These are phyloP conservation scores for Drosophila bipectinata DNA, from an alignment of 1,140 invertebrate species.

Conservation along the genomic window DNA sequence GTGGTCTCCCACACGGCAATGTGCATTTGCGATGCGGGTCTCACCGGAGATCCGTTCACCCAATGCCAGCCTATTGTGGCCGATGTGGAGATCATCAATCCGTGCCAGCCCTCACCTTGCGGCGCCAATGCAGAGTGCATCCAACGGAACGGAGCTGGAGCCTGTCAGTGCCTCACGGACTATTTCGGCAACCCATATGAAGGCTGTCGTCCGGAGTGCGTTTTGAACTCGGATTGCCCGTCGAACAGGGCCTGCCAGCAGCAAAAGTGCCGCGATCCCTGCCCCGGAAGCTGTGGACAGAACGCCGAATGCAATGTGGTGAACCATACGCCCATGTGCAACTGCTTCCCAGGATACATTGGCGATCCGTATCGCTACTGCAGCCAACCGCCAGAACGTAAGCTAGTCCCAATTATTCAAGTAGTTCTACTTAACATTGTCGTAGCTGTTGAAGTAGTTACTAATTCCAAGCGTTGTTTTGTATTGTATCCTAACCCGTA, in stretches of 20 bases:
- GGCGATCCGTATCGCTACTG: slow-evolving; percentile 89
- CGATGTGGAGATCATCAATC: slow-evolving; percentile 85
- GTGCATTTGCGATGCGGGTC: slow-evolving; percentile 88
- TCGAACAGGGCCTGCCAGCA: slow-evolving; percentile 89
- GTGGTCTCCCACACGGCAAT: slow-evolving; percentile 89
- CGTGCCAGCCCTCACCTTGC: slow-evolving; percentile 90
- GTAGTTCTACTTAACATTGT: slow-evolving; percentile 48
- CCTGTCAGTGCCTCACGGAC: slow-evolving; percentile 88
- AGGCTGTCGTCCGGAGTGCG: slow-evolving; percentile 90
- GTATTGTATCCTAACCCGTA: slow-evolving; percentile 56
- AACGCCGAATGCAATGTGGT: slow-evolving; percentile 90
- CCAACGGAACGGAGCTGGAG: slow-evolving; percentile 87
- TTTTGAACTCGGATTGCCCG: slow-evolving; percentile 89
- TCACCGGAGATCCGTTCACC: slow-evolving; percentile 89
- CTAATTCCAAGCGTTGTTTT: slow-evolving; percentile 60
- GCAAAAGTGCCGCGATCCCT: slow-evolving; percentile 91
- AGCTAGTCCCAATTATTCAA: slow-evolving; percentile 72
- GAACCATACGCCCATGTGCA: slow-evolving; percentile 90
- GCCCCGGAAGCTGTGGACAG: slow-evolving; percentile 89
- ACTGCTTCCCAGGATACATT: slow-evolving; percentile 87
- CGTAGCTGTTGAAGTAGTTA: slow-evolving; percentile 63
- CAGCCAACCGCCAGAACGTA: slow-evolving; percentile 85
- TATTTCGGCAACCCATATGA: slow-evolving; percentile 90
- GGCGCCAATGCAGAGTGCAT: slow-evolving; percentile 90
- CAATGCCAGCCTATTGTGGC: slow-evolving; percentile 85